Evolutionary conservation across 2,888 invertebrate genomes (phyloP), one percentile per base, ranked within the genome.

Genomic region (Strigamia maritima): DNA sequence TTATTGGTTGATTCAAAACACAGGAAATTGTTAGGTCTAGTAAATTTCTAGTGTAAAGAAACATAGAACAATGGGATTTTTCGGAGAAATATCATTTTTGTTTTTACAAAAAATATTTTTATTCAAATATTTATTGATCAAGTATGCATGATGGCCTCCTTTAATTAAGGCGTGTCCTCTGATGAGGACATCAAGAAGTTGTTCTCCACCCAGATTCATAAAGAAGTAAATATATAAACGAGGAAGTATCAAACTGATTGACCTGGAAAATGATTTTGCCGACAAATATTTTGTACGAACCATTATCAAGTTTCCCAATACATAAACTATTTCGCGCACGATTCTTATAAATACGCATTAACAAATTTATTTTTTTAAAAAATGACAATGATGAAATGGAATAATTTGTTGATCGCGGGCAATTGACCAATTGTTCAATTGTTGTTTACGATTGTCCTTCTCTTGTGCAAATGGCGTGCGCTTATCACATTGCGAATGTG

Each of bases 1-100:
- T 28, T 12, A 70, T 70, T 70, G 70, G 70, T 26, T 4, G 26
- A 12, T 70, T 26, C 4, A 2, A 70, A 70, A 70, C 28, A 28
- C 70, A 70, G 70, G 70, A 70, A 70, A 70, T 70, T 70, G 70
- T 70, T 28, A 70, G 70, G 54, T 54, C 54, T 54, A 54, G 54
- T 54, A 54, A 54, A n/a, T 19, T n/a, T 70, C 8, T 19, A 65
- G 12, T 54, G 16, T 24, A 19, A 7, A 24, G 22, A 24, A 2
- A 2, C 22, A 1, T 22, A 70, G 26, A 70, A 70, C 70, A 70
- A 70, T 70, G 26, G 70, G 19, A n/a, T n/a, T n/a, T 19, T 54
- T 54, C 10, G 16, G 6, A 65, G 24, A 65, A n/a, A 70, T n/a
- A 70, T 70, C n/a, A n/a, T n/a, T n/a, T n/a, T n/a, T n/a, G 0